These are phyloP conservation scores for Sebastes schlegelii DNA, from an alignment of 2,113 vertebrate genomes.

Conservation along the genomic window DNA sequence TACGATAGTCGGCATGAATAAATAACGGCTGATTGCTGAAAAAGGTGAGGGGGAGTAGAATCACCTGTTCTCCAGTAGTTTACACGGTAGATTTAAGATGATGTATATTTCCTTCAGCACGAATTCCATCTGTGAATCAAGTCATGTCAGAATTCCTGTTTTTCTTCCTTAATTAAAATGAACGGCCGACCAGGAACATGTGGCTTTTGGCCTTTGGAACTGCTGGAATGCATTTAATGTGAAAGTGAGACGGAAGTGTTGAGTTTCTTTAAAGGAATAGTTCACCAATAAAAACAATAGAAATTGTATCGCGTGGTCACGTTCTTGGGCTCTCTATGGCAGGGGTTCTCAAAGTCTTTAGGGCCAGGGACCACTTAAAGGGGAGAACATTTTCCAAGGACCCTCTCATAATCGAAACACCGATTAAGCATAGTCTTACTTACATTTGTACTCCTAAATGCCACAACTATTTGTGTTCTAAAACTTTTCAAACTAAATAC, in stretches of 20 bases:
- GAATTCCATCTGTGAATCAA: not conserved
- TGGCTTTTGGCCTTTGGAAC: not conserved
- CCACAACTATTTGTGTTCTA: too few species aligned
- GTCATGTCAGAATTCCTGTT: not conserved
- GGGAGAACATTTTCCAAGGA: too few species aligned
- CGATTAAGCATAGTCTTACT: too few species aligned
- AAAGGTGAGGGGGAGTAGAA: not conserved
- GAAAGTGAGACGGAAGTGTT: not conserved
- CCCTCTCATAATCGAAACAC: too few species aligned
- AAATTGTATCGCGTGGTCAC: not conserved
- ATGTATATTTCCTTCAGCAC: not conserved
- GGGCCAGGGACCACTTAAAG: too few species aligned
- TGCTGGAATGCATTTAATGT: not conserved
- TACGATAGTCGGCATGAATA: not conserved
- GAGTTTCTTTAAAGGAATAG: not conserved
- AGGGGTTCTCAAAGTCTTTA: too few species aligned
- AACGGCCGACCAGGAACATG: not conserved
- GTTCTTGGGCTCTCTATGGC: not conserved
- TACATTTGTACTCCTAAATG: too few species aligned
- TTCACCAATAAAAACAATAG: not conserved
- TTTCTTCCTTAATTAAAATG: not conserved
- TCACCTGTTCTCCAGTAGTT: not conserved
- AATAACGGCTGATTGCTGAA: not conserved
- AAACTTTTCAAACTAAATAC: too few species aligned
- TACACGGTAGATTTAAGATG: not conserved